Evolutionary conservation across 35 echinoderm and acorn worm genomes (phyloP), one percentile per base, ranked within the genome.

Genomic region (Stichopus chloronotus): DNA sequence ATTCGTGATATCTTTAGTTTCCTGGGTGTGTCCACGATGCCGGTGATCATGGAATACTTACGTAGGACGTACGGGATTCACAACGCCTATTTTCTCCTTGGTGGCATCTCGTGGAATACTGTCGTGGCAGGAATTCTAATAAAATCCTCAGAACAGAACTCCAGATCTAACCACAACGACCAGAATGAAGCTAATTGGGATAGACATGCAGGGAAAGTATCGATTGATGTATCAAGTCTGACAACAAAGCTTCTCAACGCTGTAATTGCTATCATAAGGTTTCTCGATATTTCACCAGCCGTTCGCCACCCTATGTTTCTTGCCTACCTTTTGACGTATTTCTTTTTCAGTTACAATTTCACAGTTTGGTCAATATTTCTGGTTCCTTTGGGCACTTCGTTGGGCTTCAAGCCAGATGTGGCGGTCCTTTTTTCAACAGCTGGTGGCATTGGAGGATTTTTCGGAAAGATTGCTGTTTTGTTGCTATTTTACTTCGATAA

Each of bases 291-390:
- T 9, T 55, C 52, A 13, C 20, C 80, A 6, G 12, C 14, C 55
- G 7, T 55, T 13, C 7, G 20, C 17, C 80, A 55, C 4, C 80
- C 80, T n/a, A 56, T 55, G 20, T 81, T 81, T 81, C 5, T 81
- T 25, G 52, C 55, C 11, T 83, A 20, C 56, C 11, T 56, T 53
- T 6, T 30, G 19, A 14, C 43, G 14, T 25, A 81, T 53, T n/a
- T 9, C 24, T 30, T 24, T 7, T 14, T 81, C 43, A 11, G 17
- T 43, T 81, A 52, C 25, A 81, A 81, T 25, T 81, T 52, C 43
- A 53, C 78, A 14, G 78, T 52, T 7, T 83, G 80, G 80, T 30
- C 80, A 17, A 12, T 83, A 55, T 83, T 83, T 83, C 56, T 83
- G 9, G 52, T 83, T 56, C 52, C 80, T 55, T 55, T 53, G 17